These are phyloP conservation scores for Crypturellus tataupa DNA, from an alignment of 2,797 vertebrate species.

Conservation along the genomic window DNA sequence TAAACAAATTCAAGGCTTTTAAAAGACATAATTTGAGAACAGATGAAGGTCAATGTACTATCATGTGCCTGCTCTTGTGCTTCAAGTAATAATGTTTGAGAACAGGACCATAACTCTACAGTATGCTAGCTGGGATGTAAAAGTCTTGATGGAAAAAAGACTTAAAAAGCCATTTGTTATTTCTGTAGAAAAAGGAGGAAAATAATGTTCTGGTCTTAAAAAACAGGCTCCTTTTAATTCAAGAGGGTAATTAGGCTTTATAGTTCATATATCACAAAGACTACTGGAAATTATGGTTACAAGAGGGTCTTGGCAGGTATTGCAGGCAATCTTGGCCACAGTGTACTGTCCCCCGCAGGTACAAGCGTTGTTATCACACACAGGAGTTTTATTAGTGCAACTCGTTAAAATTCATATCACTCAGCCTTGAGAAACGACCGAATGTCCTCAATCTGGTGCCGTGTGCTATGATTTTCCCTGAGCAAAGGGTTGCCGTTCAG, in stretches of 20 bases:
- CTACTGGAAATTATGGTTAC: background rate
- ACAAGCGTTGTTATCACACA: background rate
- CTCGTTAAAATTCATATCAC: background rate
- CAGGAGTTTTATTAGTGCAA: background rate
- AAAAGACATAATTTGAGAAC: slow-evolving; percentile 62
- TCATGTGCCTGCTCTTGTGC: slow-evolving; percentile 47
- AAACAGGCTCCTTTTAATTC: background rate
- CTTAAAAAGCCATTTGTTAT: background rate
- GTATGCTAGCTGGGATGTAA: background rate
- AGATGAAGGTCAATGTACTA: slow-evolving; percentile 60
- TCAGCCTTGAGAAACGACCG: background rate
- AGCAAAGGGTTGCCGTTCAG: rapidly evolving
- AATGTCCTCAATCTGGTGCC: rapidly evolving
- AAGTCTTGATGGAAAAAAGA: background rate
- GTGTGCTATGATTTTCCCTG: background rate
- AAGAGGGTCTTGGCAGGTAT: background rate
- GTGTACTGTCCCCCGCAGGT: background rate
- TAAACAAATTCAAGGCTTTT: slow-evolving; percentile 61
- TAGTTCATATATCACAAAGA: background rate
- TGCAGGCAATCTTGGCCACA: rapidly evolving
- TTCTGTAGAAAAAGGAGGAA: background rate
- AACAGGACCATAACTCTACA: background rate
- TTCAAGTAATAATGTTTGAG: background rate
- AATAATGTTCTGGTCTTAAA: background rate
- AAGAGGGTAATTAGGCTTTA: background rate